Evolutionary conservation across 2,888 invertebrate genomes (phyloP).

Genomic region (Coelinius sp.): DNA sequence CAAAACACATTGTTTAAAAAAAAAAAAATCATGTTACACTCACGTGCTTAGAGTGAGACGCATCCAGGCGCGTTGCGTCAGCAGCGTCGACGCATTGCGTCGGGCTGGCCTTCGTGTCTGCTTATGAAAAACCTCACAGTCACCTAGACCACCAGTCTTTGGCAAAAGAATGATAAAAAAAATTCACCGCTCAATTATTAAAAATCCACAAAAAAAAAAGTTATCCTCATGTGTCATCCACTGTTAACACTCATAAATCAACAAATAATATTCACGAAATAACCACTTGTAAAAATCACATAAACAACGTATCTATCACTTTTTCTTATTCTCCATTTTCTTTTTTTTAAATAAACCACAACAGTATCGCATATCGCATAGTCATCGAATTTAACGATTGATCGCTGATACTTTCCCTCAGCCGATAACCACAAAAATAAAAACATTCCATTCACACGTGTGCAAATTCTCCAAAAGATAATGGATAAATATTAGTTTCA

Average conservation of each 20-base stretch:
- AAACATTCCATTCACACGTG: conserved; percentile 7
- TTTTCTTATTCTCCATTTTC: neutral
- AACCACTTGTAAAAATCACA: neutral
- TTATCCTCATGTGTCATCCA: neutral
- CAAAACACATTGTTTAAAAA: conserved; percentile 10
- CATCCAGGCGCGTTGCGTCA: conserved; percentile 76
- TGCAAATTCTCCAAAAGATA: too few relatives aligned
- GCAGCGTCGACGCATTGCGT: conserved; percentile 72
- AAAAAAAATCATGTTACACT: conserved; percentile 65
- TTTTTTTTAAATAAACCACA: neutral
- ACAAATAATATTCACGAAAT: too few relatives aligned
- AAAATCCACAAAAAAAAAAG: neutral
- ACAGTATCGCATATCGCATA: neutral
- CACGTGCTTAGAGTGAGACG: conserved; percentile 81
- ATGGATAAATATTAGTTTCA: too few relatives aligned
- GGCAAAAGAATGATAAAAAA: neutral
- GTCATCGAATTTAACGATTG: conserved; percentile 13
- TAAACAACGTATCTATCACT: neutral
- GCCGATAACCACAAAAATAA: neutral
- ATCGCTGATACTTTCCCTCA: neutral
- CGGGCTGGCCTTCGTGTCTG: conserved; percentile 70
- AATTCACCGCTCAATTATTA: conserved; percentile 37
- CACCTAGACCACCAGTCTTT: conserved; percentile 52
- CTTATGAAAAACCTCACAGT: conserved; percentile 68
- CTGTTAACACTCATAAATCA: too few relatives aligned